Conservation (phyloP, 2,797 vertebrate species). For the Anguilla obscura region DNA sequence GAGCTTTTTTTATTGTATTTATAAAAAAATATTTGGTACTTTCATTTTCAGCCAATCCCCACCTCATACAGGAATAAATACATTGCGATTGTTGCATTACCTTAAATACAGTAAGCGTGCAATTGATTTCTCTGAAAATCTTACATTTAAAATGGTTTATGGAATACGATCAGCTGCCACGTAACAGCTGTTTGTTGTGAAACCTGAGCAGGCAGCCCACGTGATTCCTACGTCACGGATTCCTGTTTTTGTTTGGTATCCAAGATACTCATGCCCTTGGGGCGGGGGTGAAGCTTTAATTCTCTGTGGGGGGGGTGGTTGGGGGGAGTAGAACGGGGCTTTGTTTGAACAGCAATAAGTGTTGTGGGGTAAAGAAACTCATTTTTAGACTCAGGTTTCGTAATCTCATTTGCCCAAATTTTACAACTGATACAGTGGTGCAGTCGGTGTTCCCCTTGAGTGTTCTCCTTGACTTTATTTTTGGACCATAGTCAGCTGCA, state of each 20-base stretch:
- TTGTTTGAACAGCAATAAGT: slow-evolving; percentile 1
- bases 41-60: background rate
- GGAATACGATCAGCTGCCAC: slow-evolving; percentile 57
- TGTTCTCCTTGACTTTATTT: slow-evolving; percentile 71
- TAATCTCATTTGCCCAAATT: background rate
- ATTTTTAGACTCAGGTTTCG: background rate
- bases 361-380: background rate
- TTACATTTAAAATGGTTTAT: slow-evolving; percentile 15
- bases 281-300: slow-evolving; percentile 34
- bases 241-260: slow-evolving; percentile 76
- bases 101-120: background rate
- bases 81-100: background rate
- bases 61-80: background rate
- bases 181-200: slow-evolving; percentile 97
- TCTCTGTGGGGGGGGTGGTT: background rate
- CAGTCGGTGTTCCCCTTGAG: slow-evolving; percentile 27
- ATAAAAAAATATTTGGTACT: background rate
- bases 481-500: slow-evolving; percentile 62
- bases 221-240: slow-evolving; percentile 77
- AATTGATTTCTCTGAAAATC: background rate
- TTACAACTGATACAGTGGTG: background rate
- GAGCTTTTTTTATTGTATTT: background rate
- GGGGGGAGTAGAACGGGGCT: background rate
- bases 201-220: slow-evolving; percentile 78
- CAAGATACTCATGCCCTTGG: slow-evolving; percentile 69